A percentile compares a stretch with the other conserved stretches of the same genome.
phyloP scores from a whole-genome alignment of 2,888 invertebrate genomes.

The Cerastis rubricosa region DNA sequence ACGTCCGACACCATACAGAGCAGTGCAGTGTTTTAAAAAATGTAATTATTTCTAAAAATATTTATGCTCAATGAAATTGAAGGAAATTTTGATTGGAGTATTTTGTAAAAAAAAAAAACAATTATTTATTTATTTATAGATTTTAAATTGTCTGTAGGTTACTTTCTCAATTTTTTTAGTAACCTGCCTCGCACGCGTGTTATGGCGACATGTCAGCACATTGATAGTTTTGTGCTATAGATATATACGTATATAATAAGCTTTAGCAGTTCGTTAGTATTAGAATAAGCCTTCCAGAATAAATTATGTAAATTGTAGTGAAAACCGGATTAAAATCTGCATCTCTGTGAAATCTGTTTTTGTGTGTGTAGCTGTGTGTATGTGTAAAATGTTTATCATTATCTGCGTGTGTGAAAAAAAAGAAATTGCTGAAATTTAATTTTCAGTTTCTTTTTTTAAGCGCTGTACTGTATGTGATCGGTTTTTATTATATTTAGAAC shows the following conservation, averaged over 20 bases:
- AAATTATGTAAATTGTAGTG: not conserved
- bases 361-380: too few species aligned
- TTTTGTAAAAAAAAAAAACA: too few species aligned
- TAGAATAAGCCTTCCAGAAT: not conserved
- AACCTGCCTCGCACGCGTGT: not conserved
- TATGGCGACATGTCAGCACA: not conserved
- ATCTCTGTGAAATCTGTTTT: too few species aligned
- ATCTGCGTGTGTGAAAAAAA: too few species aligned
- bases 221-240: not conserved
- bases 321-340: not conserved
- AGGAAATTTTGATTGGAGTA: too few species aligned
- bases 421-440: too few species aligned
- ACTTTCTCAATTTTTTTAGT: not conserved
- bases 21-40: too few species aligned
- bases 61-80: too few species aligned
- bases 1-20: too few species aligned
- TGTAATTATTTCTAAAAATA: too few species aligned
- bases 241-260: not conserved
- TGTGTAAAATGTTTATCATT: too few species aligned
- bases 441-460: not conserved
- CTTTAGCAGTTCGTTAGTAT: constrained; percentile 4
- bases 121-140: too few species aligned
- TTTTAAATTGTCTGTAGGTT: not conserved
- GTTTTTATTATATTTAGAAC: not conserved
- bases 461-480: not conserved